Evolutionary conservation across 2,113 vertebrate species (phyloP).

Genomic region (Mobula birostris): DNA sequence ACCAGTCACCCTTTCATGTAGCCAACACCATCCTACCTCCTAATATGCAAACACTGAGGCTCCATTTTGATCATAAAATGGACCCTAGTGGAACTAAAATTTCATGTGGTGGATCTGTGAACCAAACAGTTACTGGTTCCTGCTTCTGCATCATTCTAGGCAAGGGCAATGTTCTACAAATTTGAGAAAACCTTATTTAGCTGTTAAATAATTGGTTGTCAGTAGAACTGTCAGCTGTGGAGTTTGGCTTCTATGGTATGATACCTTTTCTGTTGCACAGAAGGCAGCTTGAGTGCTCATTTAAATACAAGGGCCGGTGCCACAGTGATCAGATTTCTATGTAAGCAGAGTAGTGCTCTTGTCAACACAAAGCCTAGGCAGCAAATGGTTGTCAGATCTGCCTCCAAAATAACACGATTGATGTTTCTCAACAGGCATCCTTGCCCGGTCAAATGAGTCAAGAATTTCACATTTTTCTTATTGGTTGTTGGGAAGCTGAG

Average conservation of each 20-base stretch:
- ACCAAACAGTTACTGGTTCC: too few species aligned
- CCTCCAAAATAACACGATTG: conserved; percentile 28
- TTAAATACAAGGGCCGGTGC: conserved; percentile 24
- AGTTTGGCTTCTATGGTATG: not conserved
- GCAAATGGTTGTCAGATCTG: conserved; percentile 19
- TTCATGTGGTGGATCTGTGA: too few species aligned
- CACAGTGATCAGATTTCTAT: conserved; percentile 29
- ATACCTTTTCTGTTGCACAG: not conserved
- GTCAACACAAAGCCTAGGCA: conserved; percentile 23
- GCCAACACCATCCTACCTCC: too few species aligned
- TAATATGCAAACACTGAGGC: too few species aligned
- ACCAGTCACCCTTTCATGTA: too few species aligned
- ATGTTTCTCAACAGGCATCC: conserved; percentile 17
- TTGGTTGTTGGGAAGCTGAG: not conserved
- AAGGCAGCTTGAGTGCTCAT: not conserved
- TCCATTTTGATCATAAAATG: too few species aligned
- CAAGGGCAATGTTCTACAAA: not conserved
- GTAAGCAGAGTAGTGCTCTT: not conserved
- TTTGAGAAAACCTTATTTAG: not conserved
- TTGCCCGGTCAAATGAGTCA: conserved; percentile 1
- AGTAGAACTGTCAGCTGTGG: not conserved
- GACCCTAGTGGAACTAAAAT: too few species aligned
- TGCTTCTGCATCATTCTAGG: too few species aligned
- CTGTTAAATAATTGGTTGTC: not conserved
- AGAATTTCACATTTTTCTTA: not conserved